Conservation (phyloP, 2,113 vertebrate genomes). For the Pyrgilauda ruficollis region DNA sequence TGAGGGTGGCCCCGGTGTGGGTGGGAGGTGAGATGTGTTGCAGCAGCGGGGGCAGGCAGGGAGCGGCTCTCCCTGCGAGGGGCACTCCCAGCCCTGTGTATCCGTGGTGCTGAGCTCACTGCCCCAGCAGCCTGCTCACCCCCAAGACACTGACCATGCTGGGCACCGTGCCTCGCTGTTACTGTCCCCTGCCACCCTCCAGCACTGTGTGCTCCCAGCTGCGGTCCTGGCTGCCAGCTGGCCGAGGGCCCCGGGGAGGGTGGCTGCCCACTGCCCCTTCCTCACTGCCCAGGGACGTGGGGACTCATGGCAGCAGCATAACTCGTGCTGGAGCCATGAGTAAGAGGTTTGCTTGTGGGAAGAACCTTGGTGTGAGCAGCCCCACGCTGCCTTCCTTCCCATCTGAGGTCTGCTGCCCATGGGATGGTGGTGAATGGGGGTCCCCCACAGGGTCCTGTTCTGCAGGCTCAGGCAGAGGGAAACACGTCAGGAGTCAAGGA, state of each 20-base stretch:
- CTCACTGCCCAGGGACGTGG: rapidly evolving
- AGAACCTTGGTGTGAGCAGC: background rate
- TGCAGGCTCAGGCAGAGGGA: background rate
- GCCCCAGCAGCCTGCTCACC: background rate
- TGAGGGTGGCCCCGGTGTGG: rapidly evolving
- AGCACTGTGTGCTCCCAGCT: rapidly evolving
- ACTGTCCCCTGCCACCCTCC: background rate
- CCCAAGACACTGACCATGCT: rapidly evolving
- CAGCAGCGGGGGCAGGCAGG: background rate
- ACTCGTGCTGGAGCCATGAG: background rate
- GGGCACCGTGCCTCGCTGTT: rapidly evolving
- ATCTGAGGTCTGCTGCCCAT: rapidly evolving
- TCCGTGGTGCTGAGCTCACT: rapidly evolving
- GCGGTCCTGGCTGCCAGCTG: background rate
- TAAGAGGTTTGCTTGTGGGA: rapidly evolving
- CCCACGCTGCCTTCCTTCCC: rapidly evolving
- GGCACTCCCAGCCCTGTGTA: rapidly evolving
- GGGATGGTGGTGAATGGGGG: rapidly evolving
- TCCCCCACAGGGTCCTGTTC: background rate
- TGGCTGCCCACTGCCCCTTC: background rate
- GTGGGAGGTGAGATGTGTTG: background rate
- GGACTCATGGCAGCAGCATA: rapidly evolving
- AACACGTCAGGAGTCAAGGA: background rate
- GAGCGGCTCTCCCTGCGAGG: background rate
- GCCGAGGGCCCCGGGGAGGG: background rate